Conservation (phyloP, 1,140 invertebrate species). For the Phymastichus coffea region DNA sequence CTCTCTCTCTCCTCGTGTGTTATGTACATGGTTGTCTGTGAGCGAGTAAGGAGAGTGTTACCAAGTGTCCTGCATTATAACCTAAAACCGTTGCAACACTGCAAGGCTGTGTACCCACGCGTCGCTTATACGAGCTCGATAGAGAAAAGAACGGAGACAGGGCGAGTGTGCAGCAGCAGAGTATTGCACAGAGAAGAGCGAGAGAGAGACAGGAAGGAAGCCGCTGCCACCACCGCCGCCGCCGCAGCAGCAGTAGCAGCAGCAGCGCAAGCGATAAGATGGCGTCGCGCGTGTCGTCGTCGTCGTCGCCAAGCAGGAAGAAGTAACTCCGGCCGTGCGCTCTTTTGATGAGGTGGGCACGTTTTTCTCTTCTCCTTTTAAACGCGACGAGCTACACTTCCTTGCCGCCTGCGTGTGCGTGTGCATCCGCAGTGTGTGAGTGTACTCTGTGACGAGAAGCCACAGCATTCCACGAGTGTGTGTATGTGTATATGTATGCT, state of each 20-base stretch:
- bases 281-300: slow-evolving; percentile 47
- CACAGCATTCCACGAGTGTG: background rate
- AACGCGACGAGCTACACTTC: too few species aligned
- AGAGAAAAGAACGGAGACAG: too few species aligned
- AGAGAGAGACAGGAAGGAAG: background rate
- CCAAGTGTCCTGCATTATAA: background rate
- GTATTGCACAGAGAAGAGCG: background rate
- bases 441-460: too few species aligned
- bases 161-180: too few species aligned
- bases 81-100: background rate
- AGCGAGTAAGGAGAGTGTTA: too few species aligned
- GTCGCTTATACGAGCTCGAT: background rate
- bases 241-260: slow-evolving; percentile 11
- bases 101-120: background rate
- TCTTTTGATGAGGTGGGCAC: too few species aligned
- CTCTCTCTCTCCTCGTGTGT: background rate
- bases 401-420: background rate
- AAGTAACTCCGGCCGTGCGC: too few species aligned
- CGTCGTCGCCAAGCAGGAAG: slow-evolving; percentile 31
- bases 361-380: too few species aligned
- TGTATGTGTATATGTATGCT: background rate
- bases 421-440: too few species aligned
- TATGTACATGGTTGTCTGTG: too few species aligned
- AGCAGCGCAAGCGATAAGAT: slow-evolving; percentile 40
- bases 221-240: background rate